phyloP scores from a whole-genome alignment of 2,797 vertebrate genomes.

The Mallotus villosus region DNA sequence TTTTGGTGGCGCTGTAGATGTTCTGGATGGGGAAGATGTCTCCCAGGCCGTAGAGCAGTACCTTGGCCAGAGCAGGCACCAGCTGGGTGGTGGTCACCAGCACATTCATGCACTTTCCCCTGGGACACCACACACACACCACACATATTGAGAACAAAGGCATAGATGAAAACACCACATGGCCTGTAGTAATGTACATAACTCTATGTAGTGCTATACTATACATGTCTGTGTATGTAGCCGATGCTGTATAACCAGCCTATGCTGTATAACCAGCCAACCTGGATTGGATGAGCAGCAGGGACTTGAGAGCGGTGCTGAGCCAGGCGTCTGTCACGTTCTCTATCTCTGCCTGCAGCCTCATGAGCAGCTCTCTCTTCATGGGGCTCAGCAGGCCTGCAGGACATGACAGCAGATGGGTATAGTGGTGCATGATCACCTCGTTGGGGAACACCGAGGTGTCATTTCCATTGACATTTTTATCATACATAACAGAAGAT shows the following conservation, averaged over 20 bases:
- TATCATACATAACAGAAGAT: background rate
- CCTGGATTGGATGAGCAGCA: slow-evolving; percentile 96
- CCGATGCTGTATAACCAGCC: too few species aligned
- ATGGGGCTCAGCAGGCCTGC: slow-evolving; percentile 89
- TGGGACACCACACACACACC: slow-evolving; percentile 51
- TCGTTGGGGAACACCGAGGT: too few species aligned
- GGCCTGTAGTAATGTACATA: too few species aligned
- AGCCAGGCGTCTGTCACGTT: slow-evolving; percentile 94
- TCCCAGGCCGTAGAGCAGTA: slow-evolving; percentile 93
- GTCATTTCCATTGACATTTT: too few species aligned
- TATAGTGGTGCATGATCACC: background rate
- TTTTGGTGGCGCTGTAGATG: slow-evolving; percentile 98
- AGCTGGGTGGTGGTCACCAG: slow-evolving; percentile 97
- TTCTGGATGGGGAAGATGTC: slow-evolving; percentile 96
- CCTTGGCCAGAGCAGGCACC: slow-evolving; percentile 96
- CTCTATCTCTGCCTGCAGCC: slow-evolving; percentile 90
- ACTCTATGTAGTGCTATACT: too few species aligned
- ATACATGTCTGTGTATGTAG: too few species aligned
- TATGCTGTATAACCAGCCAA: slow-evolving; percentile 47
- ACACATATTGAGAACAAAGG: background rate
- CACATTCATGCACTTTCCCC: slow-evolving; percentile 95
- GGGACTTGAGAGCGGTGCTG: slow-evolving; percentile 92
- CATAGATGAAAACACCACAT: background rate
- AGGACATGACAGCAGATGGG: background rate
- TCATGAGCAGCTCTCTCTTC: slow-evolving; percentile 88